A percentile compares a stretch with the other conserved stretches of the same genome.
phyloP scores from a whole-genome alignment of 2,888 invertebrate species.

The Periphyllus acericola region DNA sequence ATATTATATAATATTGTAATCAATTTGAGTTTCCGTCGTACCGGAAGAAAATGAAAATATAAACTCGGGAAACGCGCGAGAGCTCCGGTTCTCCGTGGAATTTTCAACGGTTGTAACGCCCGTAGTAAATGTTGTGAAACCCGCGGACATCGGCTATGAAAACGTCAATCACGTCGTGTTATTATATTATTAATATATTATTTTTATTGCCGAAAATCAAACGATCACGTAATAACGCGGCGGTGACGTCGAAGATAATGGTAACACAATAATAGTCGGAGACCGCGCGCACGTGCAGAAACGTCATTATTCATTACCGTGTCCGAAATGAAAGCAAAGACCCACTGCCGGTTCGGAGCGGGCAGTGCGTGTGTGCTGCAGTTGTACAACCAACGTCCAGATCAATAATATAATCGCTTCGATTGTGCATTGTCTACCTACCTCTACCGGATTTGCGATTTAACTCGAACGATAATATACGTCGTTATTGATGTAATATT shows the following conservation, averaged over 20 bases:
- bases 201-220: slow-evolving; percentile 4
- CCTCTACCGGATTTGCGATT: too few species aligned
- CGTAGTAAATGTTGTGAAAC: slow-evolving; percentile 1
- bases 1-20: too few species aligned
- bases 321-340: slow-evolving; percentile 12
- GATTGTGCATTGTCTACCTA: background rate
- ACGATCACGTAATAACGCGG: slow-evolving; percentile 13
- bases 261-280: background rate
- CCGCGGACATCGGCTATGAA: background rate
- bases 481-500: too few species aligned
- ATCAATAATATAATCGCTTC: background rate
- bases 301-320: background rate
- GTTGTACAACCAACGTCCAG: too few species aligned
- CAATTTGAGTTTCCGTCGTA: too few species aligned
- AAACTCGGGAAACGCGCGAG: background rate
- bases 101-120: background rate
- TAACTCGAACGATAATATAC: too few species aligned
- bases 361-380: too few species aligned
- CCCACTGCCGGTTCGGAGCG: background rate
- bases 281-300: background rate
- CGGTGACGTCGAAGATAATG: background rate
- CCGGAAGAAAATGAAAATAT: background rate
- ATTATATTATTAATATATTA: background rate
- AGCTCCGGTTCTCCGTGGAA: background rate
- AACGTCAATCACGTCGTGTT: background rate